Base-by-base conservation (phyloP, 2,888 invertebrate genomes). In the Chromoteleia sp. region DNA sequence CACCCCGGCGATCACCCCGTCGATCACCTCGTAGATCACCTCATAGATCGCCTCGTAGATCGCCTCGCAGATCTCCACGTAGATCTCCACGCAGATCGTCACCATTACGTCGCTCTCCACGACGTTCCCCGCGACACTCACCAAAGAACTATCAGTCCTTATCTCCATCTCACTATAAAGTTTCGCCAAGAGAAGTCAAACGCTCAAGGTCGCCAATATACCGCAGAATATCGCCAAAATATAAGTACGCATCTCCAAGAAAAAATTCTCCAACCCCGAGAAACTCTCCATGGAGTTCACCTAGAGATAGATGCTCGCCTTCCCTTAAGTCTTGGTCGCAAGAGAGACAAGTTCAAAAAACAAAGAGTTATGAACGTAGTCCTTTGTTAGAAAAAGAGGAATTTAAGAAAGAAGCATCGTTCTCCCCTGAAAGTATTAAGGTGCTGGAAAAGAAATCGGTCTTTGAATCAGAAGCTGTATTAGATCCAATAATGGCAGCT, bases 401-500 rank as follows among this genome's bases (percentile, higher is more conserved):
- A 84, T 86, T 68, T 29, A 83, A 45, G 21, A 43, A 58, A n/a
- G 54, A 54, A 3, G 7, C 7, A 0, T 59, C 59, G 0, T 19
- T 54, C n/a, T 88, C 91, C 0, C 88, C 89, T 0, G 67, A 67
- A 43, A 12, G 0, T 0, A 25, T 7, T 2, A 76, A 21, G 5
- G 17, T 6, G 41, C 14, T 54, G 0, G 87, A 87, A 8, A 85
- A 83, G 50, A 58, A 41, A n/a, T 5, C 17, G 8, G 58, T 10
- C 8, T 0, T 59, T 21, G 61, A 65, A 30, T 2, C 43, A n/a
- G 75, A 78, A 4, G 43, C 10, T 7, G 33, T 29, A 2, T 75
- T 85, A 54, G 93, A 93, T 87, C 92, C 93, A 0, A 86, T 93
- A 29, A 86, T 94, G 52, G 93, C 93, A 82, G 93, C 94, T 0